Base-by-base conservation (phyloP, 2,888 invertebrate species). In the Leucozona laternaria region DNA sequence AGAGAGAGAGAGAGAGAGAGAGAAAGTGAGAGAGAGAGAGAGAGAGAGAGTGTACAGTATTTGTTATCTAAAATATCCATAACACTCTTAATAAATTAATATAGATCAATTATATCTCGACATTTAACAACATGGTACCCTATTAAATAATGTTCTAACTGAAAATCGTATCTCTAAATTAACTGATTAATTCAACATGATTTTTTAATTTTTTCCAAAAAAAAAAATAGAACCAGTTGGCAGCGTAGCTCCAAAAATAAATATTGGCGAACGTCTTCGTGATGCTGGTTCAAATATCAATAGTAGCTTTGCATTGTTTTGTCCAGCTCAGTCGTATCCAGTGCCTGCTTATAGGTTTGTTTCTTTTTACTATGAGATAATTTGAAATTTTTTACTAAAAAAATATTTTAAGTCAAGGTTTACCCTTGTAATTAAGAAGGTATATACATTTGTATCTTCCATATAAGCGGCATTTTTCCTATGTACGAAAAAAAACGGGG, bases 241-340 rank as follows among this genome's bases (percentile, higher is more conserved):
- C 81, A 94, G 93, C 89, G 94, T 94, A 17, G 91, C 90, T 10
- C 93, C 93, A 92, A 96, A 96, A 93, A 96, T 96, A 90, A 95
- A 96, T 80, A 94, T 95, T 79, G 93, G 94, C 91, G 96, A 96
- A 93, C 91, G 94, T 92, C 91, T 93, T 92, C 93, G 94, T 93
- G 92, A 93, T 94, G 92, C 94, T 93, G 91, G 89, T 1, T 90
- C 91, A 88, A 91, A 93, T 89, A 90, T 93, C 89, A 92, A 93
- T 84, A 91, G 91, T 81, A 94, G 94, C 90, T 93, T 95, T 89
- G 95, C 95, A 45, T 92, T 96, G 88, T 93, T 95, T 90, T 96
- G 96, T 92, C 96, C 96, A 81, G 96, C 96, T 13, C 96, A 96
- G 92, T 95, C 95, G 11, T 96, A 94, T 93, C 96, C 96, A 83